Evolutionary conservation across 2,797 vertebrate species (phyloP), one percentile per base, ranked within the genome.

Genomic region (Takifugu rubripes): DNA sequence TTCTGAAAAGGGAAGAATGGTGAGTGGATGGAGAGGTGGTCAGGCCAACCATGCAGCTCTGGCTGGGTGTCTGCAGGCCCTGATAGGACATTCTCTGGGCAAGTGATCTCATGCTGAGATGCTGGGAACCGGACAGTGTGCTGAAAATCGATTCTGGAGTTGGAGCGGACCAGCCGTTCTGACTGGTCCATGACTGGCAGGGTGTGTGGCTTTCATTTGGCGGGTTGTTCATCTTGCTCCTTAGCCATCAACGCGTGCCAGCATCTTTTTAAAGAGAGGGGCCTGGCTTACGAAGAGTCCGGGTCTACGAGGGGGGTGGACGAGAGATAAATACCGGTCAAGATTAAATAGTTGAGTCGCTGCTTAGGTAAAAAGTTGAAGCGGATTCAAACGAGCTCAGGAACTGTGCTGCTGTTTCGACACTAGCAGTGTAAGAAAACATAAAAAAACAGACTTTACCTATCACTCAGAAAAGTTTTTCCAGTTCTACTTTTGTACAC

Each of bases 171-270:
- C 86, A 89, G 66, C 54, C 72, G 29, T 68, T 71, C 36, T 77
- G 84, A 31, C 36, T 51, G 2, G 17, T n/a, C 86, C 84, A 88
- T 2, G 72, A 56, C 5, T 75, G 74, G 52, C 69, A 72, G 24
- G 74, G 29, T 6, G 69, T 17, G n/a, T 66, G 72, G 49, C 14
- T 70, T 31, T 84, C 83, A 66, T 81, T 80, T 27, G 61, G 26
- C 4, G 74, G 64, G 66, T 79, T 70, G 43, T 90, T 81, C 88
- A 90, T 91, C 25, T 24, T 77, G 52, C 50, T 75, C 73, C 67
- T 67, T 66, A 1, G 64, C 31, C 61, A 27, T 62, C 62, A 51
- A 26, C 16, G 47, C 10, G 21, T 48, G 14, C 8, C 50, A 47
- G 51, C 11, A 3, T 48, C 56, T 9, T 40, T 40, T 64, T 33